Conservation (phyloP, 2,888 invertebrate species). For the Taenaris catops region DNA sequence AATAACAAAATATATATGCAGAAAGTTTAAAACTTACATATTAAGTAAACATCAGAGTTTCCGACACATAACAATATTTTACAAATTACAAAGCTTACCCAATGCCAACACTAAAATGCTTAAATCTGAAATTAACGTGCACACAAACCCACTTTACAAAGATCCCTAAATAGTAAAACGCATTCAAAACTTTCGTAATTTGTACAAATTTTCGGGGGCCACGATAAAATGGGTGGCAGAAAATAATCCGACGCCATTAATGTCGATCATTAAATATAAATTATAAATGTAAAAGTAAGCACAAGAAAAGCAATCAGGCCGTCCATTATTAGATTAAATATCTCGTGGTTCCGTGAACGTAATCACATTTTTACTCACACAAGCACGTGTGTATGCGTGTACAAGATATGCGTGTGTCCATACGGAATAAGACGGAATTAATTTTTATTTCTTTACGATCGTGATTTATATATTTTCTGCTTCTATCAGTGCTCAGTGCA, state of each 20-base stretch:
- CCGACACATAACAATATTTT: slow-evolving; percentile 53
- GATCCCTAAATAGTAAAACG: slow-evolving; percentile 22
- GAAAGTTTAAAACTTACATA: too few species aligned
- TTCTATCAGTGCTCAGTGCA: too few species aligned
- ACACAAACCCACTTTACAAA: slow-evolving; percentile 39
- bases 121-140: slow-evolving; percentile 77
- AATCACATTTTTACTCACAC: slow-evolving; percentile 24
- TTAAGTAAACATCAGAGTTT: too few species aligned
- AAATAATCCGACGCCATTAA: slow-evolving; percentile 71
- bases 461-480: too few species aligned
- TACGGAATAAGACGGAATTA: too few species aligned
- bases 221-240: slow-evolving; percentile 34
- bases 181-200: slow-evolving; percentile 14
- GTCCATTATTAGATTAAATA: slow-evolving; percentile 71
- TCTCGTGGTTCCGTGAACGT: slow-evolving; percentile 44
- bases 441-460: too few species aligned
- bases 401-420: slow-evolving; percentile 1
- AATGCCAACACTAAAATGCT: slow-evolving; percentile 67
- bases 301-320: slow-evolving; percentile 70
- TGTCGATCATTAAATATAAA: slow-evolving; percentile 78
- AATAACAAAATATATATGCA: too few species aligned
- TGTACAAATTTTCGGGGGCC: slow-evolving; percentile 39
- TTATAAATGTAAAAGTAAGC: slow-evolving; percentile 77
- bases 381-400: slow-evolving; percentile 16
- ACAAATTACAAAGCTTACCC: slow-evolving; percentile 62